Evolutionary conservation across 2,888 invertebrate species (phyloP).

Genomic region (Strigamia transsilvanica): DNA sequence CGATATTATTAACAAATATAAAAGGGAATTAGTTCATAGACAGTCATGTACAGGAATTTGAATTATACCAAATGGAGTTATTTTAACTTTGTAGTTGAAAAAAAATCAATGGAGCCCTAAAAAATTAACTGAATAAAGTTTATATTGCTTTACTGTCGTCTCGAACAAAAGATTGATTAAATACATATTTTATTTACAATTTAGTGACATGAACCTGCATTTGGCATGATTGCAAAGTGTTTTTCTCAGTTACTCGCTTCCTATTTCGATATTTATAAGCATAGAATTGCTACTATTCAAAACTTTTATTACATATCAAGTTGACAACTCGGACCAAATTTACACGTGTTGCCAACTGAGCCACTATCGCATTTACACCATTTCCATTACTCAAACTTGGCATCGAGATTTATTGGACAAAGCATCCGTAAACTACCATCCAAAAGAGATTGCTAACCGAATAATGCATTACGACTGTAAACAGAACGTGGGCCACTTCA

Average conservation of each 20-base stretch:
- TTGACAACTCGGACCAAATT: conserved; percentile 16
- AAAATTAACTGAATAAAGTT: no score
- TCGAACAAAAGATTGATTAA: not conserved
- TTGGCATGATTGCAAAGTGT: not conserved
- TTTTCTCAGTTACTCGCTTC: not conserved
- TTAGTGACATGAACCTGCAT: not conserved
- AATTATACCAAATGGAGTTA: no score
- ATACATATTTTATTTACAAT: not conserved
- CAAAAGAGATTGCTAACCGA: conserved; percentile 38
- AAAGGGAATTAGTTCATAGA: no score
- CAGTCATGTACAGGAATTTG: no score
- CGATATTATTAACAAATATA: no score
- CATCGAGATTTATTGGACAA: conserved; percentile 38
- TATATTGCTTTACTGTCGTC: not conserved
- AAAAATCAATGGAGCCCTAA: no score
- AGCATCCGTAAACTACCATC: conserved; percentile 34
- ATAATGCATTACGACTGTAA: conserved; percentile 38
- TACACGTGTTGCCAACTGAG: conserved; percentile 31
- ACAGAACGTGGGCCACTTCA: conserved; percentile 35
- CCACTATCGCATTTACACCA: conserved; percentile 35
- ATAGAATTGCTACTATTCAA: not conserved
- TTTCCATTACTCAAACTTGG: conserved; percentile 38
- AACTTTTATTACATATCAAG: conserved; percentile 18
- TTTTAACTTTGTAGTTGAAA: no score
- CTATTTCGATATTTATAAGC: not conserved